phyloP scores from a whole-genome alignment of 2,113 vertebrate genomes.

The Atractosteus spatula region DNA sequence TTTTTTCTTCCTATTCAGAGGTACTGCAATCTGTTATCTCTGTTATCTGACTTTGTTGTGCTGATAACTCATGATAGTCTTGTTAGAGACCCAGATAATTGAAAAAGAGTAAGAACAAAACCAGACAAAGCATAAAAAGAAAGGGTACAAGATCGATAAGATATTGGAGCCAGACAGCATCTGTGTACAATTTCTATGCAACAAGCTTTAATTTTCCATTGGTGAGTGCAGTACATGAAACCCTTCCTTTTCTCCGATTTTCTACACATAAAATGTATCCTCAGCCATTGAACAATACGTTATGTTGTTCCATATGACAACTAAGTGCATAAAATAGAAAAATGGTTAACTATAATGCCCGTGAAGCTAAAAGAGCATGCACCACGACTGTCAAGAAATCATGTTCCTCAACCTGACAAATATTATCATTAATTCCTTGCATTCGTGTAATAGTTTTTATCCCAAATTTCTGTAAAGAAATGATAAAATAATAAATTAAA shows the following conservation, averaged over 20 bases:
- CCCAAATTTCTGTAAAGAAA: too few relatives aligned
- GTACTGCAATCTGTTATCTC: constrained; percentile 38
- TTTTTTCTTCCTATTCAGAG: constrained; percentile 43
- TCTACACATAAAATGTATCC: too few relatives aligned
- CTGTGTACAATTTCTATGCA: constrained; percentile 39
- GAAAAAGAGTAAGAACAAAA: constrained; percentile 49
- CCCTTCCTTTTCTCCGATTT: constrained; percentile 31
- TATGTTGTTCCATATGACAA: too few relatives aligned
- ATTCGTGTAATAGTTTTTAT: too few relatives aligned
- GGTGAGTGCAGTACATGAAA: constrained; percentile 26
- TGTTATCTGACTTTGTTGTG: constrained; percentile 44
- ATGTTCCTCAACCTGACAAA: too few relatives aligned
- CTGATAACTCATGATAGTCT: constrained; percentile 50
- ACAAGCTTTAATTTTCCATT: constrained; percentile 12
- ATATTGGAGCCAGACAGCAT: constrained; percentile 51
- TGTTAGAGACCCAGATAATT: constrained; percentile 47
- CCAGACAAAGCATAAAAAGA: constrained; percentile 54
- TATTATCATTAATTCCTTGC: too few relatives aligned
- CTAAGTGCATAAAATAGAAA: too few relatives aligned
- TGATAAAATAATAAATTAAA: too few relatives aligned
- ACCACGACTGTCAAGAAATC: too few relatives aligned
- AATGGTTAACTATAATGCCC: too few relatives aligned
- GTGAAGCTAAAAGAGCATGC: too few relatives aligned
- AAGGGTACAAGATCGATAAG: constrained; percentile 39
- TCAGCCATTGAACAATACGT: too few relatives aligned